Evolutionary conservation across 2,888 invertebrate genomes (phyloP), one percentile per base, ranked within the genome.

Genomic region (Acheta domesticus): DNA sequence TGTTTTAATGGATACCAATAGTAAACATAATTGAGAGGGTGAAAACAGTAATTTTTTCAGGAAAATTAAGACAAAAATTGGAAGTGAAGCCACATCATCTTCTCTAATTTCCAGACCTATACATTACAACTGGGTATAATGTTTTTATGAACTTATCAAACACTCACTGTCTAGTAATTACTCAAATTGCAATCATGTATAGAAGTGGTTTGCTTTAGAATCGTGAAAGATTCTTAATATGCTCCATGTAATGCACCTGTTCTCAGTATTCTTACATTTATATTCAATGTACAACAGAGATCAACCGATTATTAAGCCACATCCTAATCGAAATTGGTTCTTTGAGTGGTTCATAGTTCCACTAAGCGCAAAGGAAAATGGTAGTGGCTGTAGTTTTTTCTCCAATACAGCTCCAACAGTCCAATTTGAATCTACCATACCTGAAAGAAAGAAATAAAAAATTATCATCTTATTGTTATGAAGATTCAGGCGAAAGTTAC

Each of bases 251-350:
- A 62, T 62, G 62, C 62, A 62, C 62, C 1, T 19, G 62, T 62
- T 62, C 62, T 19, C n/a, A n/a, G 62, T 62, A 19, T 19, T 62
- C 16, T 62, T 62, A 14, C 14, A 62, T 19, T 62, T 14, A 62
- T 8, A 62, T 62, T 36, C 36, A 36, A 62, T 62, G 16, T 19
- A 62, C 62, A 62, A 4, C 62, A 62, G n/a, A 78, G 12, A 81
- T 89, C 93, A 96, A 86, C 98, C 98, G 85, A 98, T 94, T 86
- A 98, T 94, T 84, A 99, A 91, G 81, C 98, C 98, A 85, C 97
- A 93, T 83, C 98, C 98, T 84, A 98, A 93, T 87, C 95, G 93
- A 88, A 96, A 97, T 86, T 95, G 94, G 86, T 93, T 93, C 87
- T 98, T 98, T 81, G 91, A 91, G 86, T 98, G 98, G 89, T 97